phyloP scores from a whole-genome alignment of 2,888 invertebrate species.

The Vesta saturnalis region DNA sequence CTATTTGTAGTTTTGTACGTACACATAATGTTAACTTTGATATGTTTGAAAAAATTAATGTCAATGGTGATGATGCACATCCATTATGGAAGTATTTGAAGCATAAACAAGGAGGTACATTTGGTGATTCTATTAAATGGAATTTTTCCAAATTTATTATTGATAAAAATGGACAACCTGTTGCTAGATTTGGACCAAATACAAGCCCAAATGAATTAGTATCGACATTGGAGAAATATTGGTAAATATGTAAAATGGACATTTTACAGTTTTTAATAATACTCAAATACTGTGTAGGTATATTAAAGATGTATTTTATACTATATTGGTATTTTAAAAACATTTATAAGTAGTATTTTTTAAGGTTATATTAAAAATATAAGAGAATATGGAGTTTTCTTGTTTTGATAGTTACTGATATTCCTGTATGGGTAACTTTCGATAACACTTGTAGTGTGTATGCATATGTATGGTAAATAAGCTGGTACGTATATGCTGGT shows the following conservation, averaged over 20 bases:
- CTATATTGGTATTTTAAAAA: too few species aligned
- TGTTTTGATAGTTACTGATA: too few species aligned
- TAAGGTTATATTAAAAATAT: too few species aligned
- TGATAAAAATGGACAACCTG: conserved; percentile 76
- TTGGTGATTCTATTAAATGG: conserved; percentile 83
- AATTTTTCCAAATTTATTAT: conserved; percentile 90
- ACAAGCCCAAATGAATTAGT: conserved; percentile 59
- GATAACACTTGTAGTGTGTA: too few species aligned
- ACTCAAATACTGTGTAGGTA: too few species aligned
- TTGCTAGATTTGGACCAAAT: conserved; percentile 71
- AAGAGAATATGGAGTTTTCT: too few species aligned
- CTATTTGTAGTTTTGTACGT: conserved; percentile 71
- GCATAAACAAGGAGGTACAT: conserved; percentile 64
- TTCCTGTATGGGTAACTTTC: too few species aligned
- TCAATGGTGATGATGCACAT: conserved; percentile 72
- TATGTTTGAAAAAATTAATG: conserved; percentile 77
- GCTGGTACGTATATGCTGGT: too few species aligned
- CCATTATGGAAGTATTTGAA: conserved; percentile 76
- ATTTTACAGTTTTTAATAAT: too few species aligned
- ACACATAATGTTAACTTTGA: conserved; percentile 76
- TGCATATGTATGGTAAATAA: too few species aligned
- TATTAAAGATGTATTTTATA: too few species aligned
- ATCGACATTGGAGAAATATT: conserved; percentile 57
- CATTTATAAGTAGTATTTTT: too few species aligned
- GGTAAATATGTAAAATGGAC: conserved; percentile 48